A percentile compares a stretch with the other conserved stretches of the same genome.
Conservation (phyloP, 1,140 invertebrate species). For the Pygmarrhopalites habei region DNA sequence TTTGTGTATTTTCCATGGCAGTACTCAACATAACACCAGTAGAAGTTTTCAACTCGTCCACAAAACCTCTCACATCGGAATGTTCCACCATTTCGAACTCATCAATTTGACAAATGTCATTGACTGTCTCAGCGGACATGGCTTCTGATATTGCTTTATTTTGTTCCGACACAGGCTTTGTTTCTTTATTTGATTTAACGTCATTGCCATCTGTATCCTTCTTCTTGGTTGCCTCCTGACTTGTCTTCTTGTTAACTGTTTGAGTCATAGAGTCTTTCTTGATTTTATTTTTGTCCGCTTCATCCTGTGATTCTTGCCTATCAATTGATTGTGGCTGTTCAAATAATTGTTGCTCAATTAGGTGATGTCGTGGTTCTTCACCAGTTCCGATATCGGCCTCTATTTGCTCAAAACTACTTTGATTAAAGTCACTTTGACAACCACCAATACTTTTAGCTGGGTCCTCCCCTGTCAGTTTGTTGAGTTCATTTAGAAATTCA, state of each 20-base stretch:
- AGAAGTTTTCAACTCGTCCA: too few relatives aligned
- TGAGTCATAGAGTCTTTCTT: conserved; percentile 9
- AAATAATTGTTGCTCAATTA: background rate
- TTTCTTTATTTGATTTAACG: too few relatives aligned
- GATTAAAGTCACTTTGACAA: background rate
- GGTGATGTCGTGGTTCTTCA: background rate
- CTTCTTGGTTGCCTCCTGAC: too few relatives aligned
- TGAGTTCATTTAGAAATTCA: conserved; percentile 14
- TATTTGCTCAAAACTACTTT: too few relatives aligned
- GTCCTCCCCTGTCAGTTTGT: conserved; percentile 2
- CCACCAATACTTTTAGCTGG: background rate
- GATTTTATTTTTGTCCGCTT: background rate
- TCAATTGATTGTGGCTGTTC: background rate
- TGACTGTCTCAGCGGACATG: too few relatives aligned
- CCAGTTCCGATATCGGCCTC: background rate
- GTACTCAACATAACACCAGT: too few relatives aligned
- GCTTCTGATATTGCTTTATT: background rate
- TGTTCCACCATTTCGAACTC: conserved; percentile 9
- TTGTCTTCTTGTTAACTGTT: background rate
- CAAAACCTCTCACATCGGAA: background rate
- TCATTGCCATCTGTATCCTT: too few relatives aligned
- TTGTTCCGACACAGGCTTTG: background rate
- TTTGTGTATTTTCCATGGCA: background rate
- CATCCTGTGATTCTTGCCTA: background rate
- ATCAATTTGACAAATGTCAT: background rate